Conservation (phyloP, 2,797 vertebrate species). For the Rhinichthys osculus region DNA sequence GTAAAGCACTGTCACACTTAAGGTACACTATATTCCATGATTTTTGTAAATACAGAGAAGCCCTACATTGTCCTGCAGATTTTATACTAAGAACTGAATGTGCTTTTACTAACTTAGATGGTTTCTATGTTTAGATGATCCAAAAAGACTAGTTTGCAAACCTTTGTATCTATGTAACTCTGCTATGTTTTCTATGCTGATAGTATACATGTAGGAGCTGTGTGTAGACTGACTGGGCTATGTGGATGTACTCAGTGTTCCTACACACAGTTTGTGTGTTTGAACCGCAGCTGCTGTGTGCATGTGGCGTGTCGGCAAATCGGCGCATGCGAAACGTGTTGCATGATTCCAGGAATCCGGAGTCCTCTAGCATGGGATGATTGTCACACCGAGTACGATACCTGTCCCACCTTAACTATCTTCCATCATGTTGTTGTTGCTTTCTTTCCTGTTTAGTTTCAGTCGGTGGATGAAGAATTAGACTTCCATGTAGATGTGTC, state of each 20-base stretch:
- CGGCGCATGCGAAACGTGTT: constrained; percentile 74
- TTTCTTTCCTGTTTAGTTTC: constrained; percentile 3
- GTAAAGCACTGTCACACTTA: constrained; percentile 66
- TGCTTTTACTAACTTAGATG: constrained; percentile 81
- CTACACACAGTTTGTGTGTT: constrained; percentile 22
- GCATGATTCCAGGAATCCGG: constrained; percentile 68
- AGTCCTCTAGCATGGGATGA: constrained; percentile 65
- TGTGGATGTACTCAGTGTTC: constrained; percentile 49
- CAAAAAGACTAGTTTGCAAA: constrained; percentile 66
- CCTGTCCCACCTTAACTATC: constrained; percentile 59
- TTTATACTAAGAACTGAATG: constrained; percentile 86
- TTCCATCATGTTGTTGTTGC: constrained; percentile 60
- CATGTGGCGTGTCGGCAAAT: constrained; percentile 73
- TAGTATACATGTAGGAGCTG: constrained; percentile 70
- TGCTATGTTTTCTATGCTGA: constrained; percentile 68
- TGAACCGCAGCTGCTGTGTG: constrained; percentile 70
- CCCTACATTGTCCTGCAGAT: constrained; percentile 77
- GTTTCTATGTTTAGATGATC: constrained; percentile 72
- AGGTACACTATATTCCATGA: constrained; percentile 61
- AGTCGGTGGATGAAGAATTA: constrained; percentile 23
- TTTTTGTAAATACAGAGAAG: constrained; percentile 73
- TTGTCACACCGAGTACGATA: constrained; percentile 58
- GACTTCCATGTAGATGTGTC: not conserved
- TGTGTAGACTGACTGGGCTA: constrained; percentile 61
- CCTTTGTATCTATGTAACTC: constrained; percentile 74